Conservation (phyloP, 2,888 invertebrate genomes). For the Schrankia costaestrigalis region DNA sequence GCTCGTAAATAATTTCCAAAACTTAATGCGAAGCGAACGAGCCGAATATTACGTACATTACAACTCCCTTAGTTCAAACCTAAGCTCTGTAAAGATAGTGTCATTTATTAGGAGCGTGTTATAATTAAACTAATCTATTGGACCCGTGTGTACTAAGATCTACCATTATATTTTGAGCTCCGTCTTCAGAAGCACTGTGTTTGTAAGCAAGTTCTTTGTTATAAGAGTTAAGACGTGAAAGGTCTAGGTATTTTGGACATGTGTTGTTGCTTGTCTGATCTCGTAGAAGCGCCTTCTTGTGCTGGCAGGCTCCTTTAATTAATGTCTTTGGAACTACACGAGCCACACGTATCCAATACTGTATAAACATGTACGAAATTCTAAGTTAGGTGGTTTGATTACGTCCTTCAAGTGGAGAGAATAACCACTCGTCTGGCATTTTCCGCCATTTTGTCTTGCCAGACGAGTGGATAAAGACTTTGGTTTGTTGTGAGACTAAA, state of each 20-base stretch:
- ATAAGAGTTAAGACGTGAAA: slow-evolving; percentile 25
- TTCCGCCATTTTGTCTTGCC: too few relatives aligned
- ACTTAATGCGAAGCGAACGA: too few relatives aligned
- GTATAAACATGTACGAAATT: slow-evolving; percentile 52
- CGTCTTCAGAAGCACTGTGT: slow-evolving; percentile 20
- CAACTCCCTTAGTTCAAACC: slow-evolving; percentile 19
- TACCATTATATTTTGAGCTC: slow-evolving; percentile 41
- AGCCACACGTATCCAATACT: slow-evolving; percentile 55
- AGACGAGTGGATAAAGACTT: too few relatives aligned
- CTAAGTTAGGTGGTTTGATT: slow-evolving; percentile 48
- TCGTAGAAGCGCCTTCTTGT: slow-evolving; percentile 68
- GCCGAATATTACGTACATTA: slow-evolving; percentile 8
- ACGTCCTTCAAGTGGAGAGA: too few relatives aligned
- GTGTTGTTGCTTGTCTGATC: slow-evolving; percentile 57
- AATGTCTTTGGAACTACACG: slow-evolving; percentile 65
- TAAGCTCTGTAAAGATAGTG: slow-evolving; percentile 39
- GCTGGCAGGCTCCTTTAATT: slow-evolving; percentile 74
- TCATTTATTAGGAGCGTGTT: slow-evolving; percentile 52
- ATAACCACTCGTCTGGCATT: too few relatives aligned
- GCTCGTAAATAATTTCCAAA: too few relatives aligned
- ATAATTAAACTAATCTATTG: slow-evolving; percentile 66
- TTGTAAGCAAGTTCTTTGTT: slow-evolving; percentile 23
- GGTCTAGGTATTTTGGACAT: slow-evolving; percentile 51
- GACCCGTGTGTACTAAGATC: slow-evolving; percentile 46
- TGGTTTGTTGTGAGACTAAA: too few relatives aligned